These are phyloP conservation scores for Thelaira solivaga DNA, from an alignment of 2,888 invertebrate species.

Conservation along the genomic window DNA sequence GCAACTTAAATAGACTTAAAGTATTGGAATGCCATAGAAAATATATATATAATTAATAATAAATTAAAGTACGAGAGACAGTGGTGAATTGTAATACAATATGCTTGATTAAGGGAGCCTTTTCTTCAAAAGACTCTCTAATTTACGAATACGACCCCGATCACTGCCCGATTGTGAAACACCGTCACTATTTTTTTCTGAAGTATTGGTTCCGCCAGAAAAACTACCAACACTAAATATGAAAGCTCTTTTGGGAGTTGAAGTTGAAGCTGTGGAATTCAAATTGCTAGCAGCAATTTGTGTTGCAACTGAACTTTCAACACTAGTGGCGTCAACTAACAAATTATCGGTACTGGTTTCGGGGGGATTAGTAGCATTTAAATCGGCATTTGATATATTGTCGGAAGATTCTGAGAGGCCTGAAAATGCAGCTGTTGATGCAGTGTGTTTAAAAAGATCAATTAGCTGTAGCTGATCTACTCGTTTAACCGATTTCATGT, in stretches of 20 bases:
- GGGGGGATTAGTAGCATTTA: background rate
- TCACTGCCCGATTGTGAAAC: constrained; percentile 70
- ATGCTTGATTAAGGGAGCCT: constrained; percentile 75
- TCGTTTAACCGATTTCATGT: constrained; percentile 91
- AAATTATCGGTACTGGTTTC: constrained; percentile 41
- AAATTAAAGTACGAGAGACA: constrained; percentile 1
- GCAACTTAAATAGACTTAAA: constrained; percentile 23
- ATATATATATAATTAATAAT: background rate
- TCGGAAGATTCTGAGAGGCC: constrained; percentile 38
- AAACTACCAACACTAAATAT: constrained; percentile 74
- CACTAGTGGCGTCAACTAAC: constrained; percentile 47
- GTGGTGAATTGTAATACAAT: too few relatives aligned
- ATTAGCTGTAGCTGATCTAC: constrained; percentile 80
- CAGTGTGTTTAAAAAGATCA: constrained; percentile 79
- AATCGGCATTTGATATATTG: constrained; percentile 12
- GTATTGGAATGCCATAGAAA: constrained; percentile 49
- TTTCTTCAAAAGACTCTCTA: constrained; percentile 80
- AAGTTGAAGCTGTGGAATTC: constrained; percentile 58
- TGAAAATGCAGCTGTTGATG: constrained; percentile 69
- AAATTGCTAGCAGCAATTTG: background rate
- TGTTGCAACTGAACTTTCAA: constrained; percentile 15
- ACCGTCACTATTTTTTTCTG: constrained; percentile 70
- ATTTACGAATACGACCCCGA: constrained; percentile 79
- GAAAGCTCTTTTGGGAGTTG: constrained; percentile 73
- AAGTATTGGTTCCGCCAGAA: constrained; percentile 67